Evolutionary conservation across 2,113 vertebrate genomes (phyloP).

Genomic region (Sylvicapra grimmia): DNA sequence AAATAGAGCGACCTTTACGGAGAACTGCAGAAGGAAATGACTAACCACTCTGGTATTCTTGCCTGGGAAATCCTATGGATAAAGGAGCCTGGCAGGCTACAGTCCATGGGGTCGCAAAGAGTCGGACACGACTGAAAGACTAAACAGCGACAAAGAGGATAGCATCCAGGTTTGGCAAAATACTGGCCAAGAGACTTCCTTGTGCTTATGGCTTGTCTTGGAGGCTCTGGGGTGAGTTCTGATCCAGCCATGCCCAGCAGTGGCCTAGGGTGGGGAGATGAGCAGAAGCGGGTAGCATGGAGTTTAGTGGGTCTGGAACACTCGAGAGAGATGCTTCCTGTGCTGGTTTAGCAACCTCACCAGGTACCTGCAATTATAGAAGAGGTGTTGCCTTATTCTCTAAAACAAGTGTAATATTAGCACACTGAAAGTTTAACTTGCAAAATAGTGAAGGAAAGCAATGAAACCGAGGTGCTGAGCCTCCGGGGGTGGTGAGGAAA

Average conservation of each 20-base stretch:
- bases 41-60: neutral
- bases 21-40: neutral
- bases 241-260: neutral
- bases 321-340: neutral
- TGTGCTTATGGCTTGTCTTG: neutral
- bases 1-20: neutral
- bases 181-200: neutral
- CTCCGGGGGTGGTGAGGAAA: neutral
- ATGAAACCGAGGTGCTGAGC: neutral
- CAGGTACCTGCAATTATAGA: neutral
- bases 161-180: neutral
- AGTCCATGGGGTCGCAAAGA: neutral
- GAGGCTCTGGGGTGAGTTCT: accelerated
- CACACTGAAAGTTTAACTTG: neutral
- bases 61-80: neutral
- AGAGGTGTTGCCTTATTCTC: neutral
- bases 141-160: neutral
- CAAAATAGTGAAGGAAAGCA: neutral
- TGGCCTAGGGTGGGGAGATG: neutral
- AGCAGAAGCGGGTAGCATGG: neutral
- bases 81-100: neutral
- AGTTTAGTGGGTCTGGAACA: neutral
- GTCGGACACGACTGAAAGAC: neutral
- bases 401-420: neutral
- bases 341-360: neutral